Evolutionary conservation across 37 sponge, comb jelly and placozoan genomes (phyloP), one percentile per base, ranked within the genome.

Genomic region (Chondrosia reniformis): DNA sequence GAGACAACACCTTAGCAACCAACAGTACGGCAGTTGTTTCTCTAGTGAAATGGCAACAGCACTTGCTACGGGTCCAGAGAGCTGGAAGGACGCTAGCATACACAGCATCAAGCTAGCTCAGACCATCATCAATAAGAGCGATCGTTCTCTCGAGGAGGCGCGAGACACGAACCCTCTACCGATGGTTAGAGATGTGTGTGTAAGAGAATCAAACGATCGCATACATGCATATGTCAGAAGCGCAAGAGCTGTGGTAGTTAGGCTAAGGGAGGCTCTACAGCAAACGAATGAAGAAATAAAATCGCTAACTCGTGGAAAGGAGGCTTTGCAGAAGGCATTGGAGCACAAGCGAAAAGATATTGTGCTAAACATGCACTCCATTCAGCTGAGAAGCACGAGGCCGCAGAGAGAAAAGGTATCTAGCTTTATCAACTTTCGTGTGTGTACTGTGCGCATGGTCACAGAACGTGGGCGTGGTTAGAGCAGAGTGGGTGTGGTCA

Each of bases 341-440:
- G 91, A 91, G 75, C 84, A 91, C 81, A 76, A 69, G 54, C 45
- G 87, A 40, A 91, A 91, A 39, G 87, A 91, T 42, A 33, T 89
- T 31, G 77, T 39, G 0, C 79, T 85, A 28, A 90, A 82, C 49
- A 76, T 30, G 28, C 59, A 90, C 33, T 82, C 85, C 2, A 32
- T 40, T 27, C 40, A 54, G 21, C 25, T 89, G 32, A 65, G 90
- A 40, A 58, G 41, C 38, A 45, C n/a, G 39, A 82, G 86, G 46
- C 86, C 90, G 17, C 22, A 37, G 22, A 82, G 83, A 82, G 90
- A 89, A 78, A 81, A 89, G 86, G 90, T 89, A 46, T 1, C 46
- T 57, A 40, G 24, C 38, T 58, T 31, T 61, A 21, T 33, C 38
- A 36, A 24, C 55, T 42, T n/a, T 45, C 1, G 17, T 54, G 67